Evolutionary conservation across 1,140 invertebrate genomes (phyloP).

Genomic region (Penaeus japonicus): DNA sequence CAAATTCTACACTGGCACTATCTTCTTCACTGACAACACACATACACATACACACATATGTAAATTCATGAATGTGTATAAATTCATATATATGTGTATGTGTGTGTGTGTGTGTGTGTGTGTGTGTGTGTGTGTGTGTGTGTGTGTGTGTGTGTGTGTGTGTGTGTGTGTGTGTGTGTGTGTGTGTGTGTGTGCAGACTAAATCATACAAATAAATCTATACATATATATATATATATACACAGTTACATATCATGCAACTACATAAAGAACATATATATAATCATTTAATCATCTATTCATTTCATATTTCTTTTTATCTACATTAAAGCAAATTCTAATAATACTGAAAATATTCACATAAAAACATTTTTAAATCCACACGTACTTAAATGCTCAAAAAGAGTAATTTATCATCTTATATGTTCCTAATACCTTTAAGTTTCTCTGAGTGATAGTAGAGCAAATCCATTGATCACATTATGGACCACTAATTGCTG

Average conservation of each 20-base stretch:
- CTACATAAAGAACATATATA: not conserved
- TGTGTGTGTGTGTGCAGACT: no score
- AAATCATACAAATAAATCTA: not conserved
- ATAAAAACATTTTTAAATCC: no score
- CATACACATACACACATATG: not conserved
- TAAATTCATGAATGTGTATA: conserved; percentile 16
- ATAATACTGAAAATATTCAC: not conserved
- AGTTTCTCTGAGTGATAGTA: no score
- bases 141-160: no score
- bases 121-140: no score
- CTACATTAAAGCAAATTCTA: not conserved
- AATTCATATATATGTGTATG: not conserved
- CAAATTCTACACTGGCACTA: no score
- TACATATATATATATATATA: conserved; percentile 26
- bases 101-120: no score
- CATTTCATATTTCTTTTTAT: not conserved
- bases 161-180: no score
- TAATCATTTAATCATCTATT: not conserved
- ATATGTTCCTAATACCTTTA: no score
- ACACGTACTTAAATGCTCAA: no score
- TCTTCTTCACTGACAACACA: no score
- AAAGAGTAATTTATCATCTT: no score
- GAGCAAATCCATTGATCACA: not conserved
- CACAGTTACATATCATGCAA: not conserved
- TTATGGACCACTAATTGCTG: conserved; percentile 27